Evolutionary conservation across 2,797 vertebrate species (phyloP).

Genomic region (Parauchenoglanis ngamensis): DNA sequence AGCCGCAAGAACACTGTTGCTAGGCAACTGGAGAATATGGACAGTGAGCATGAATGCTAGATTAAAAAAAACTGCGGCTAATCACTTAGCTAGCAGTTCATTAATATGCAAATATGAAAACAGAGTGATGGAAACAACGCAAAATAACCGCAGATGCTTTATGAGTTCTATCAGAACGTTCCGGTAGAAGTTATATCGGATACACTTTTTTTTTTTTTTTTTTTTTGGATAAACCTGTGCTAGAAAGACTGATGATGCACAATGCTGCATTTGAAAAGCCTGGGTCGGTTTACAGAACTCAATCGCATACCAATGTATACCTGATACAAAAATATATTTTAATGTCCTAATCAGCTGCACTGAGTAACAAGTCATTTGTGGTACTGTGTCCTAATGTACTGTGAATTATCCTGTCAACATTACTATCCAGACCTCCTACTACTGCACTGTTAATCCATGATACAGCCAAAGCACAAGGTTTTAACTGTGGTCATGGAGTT

Average conservation of each 20-base stretch:
- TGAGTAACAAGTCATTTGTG: neutral
- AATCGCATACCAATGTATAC: neutral
- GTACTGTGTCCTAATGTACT: neutral
- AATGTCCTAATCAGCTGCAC: neutral
- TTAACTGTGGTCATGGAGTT: neutral
- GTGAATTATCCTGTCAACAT: neutral
- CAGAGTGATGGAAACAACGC: neutral
- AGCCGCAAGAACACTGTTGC: constrained; percentile 8
- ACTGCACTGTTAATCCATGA: neutral
- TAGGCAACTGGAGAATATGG: constrained; percentile 14
- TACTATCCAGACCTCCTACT: neutral
- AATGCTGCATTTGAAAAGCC: neutral
- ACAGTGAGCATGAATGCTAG: neutral
- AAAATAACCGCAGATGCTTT: neutral
- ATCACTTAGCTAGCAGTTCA: constrained; percentile 3
- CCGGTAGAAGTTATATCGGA: neutral
- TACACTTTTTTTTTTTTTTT: neutral
- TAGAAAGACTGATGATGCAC: neutral
- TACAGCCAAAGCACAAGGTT: neutral
- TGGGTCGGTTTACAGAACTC: neutral
- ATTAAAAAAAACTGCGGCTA: neutral
- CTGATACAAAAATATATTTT: neutral
- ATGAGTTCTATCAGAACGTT: neutral
- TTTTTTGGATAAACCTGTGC: neutral
- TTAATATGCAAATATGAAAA: neutral